Evolutionary conservation across 2,797 vertebrate genomes (phyloP).

Genomic region (Sebastes cheni): DNA sequence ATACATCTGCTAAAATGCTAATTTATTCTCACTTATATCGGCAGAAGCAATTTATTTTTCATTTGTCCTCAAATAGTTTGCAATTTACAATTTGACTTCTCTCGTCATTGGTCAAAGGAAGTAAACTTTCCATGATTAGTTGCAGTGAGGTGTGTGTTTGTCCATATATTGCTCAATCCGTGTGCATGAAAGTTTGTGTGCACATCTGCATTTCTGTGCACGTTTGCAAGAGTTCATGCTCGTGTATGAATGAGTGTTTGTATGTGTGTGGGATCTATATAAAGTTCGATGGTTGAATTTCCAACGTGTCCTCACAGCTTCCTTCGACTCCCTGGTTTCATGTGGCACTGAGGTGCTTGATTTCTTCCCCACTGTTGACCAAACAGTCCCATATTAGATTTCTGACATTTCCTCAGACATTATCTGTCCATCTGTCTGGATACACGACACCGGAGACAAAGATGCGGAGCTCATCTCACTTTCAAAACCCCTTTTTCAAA

Average conservation of each 20-base stretch:
- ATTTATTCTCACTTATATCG: not conserved
- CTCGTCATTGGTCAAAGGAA: conserved; percentile 18
- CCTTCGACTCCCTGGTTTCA: conserved; percentile 39
- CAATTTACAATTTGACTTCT: conserved; percentile 5
- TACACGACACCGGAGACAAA: conserved; percentile 57
- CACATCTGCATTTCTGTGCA: conserved; percentile 5
- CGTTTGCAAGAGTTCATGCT: conserved; percentile 16
- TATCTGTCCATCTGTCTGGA: conserved; percentile 65
- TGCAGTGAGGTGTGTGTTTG: conserved; percentile 16
- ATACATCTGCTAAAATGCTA: not conserved
- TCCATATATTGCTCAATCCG: conserved; percentile 30
- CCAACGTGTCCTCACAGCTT: conserved; percentile 46
- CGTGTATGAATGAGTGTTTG: conserved; percentile 1
- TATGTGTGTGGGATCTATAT: not conserved
- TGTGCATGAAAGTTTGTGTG: not conserved
- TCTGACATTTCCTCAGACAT: conserved; percentile 64
- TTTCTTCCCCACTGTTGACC: conserved; percentile 77
- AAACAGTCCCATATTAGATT: conserved; percentile 78
- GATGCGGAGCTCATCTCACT: conserved; percentile 15
- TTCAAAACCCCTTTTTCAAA: conserved; percentile 5
- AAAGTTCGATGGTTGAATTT: conserved; percentile 24
- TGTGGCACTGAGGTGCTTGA: conserved; percentile 63
- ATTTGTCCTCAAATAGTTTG: conserved; percentile 18
- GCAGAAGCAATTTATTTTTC: conserved; percentile 13
- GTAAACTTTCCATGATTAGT: conserved; percentile 38